These are phyloP conservation scores for Druceiella hillmani DNA, from an alignment of 2,888 invertebrate genomes.

Conservation along the genomic window DNA sequence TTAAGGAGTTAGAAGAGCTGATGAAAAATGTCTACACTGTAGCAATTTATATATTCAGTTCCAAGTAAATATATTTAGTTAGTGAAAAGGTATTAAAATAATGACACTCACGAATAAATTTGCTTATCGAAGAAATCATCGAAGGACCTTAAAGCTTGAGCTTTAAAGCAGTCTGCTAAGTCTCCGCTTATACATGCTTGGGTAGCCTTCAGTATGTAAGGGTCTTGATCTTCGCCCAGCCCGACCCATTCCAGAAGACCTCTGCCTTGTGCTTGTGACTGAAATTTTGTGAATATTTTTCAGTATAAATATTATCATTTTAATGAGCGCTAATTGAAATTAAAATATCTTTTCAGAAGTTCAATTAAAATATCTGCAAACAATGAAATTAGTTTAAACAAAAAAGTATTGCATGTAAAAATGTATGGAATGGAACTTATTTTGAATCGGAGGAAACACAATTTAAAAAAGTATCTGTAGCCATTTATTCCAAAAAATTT, in stretches of 20 bases:
- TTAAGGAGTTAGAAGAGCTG: too few relatives aligned
- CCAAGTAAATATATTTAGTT: too few relatives aligned
- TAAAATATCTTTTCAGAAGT: neutral
- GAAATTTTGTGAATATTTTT: constrained; percentile 16
- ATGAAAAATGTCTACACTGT: too few relatives aligned
- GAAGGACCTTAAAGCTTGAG: constrained; percentile 67
- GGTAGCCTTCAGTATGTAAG: constrained; percentile 69
- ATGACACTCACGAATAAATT: constrained; percentile 37
- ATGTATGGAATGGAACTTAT: too few relatives aligned
- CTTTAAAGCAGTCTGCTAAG: constrained; percentile 82
- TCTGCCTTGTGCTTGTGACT: constrained; percentile 57
- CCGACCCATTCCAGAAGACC: constrained; percentile 76
- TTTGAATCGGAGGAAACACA: too few relatives aligned
- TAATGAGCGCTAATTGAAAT: neutral
- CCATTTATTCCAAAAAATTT: too few relatives aligned
- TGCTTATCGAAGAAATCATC: constrained; percentile 73
- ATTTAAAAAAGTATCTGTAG: too few relatives aligned
- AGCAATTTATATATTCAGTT: too few relatives aligned
- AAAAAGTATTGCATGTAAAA: too few relatives aligned
- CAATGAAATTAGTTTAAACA: neutral
- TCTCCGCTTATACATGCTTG: constrained; percentile 73
- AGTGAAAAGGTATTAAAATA: neutral
- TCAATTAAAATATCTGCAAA: neutral
- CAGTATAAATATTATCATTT: neutral
- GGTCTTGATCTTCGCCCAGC: constrained; percentile 72